Percentiles rank a stretch among this genome's conserved stretches.
phyloP scores from a whole-genome alignment of 1,140 invertebrate genomes.

The Pseudomyrmex flavicornis region DNA sequence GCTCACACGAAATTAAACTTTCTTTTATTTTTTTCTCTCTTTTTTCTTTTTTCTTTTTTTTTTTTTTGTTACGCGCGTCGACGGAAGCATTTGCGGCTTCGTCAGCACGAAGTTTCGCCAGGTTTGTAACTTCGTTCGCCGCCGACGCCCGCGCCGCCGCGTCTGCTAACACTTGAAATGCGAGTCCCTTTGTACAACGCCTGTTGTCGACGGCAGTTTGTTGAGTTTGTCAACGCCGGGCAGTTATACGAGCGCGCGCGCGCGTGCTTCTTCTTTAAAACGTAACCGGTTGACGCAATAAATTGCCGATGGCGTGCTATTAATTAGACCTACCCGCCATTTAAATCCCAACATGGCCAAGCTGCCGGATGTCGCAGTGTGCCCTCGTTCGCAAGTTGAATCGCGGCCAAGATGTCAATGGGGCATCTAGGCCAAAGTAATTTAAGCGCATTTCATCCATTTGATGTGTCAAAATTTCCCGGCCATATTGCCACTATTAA shows the following conservation, averaged over 20 bases:
- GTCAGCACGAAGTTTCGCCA: conserved; percentile 37
- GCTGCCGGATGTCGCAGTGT: conserved; percentile 37
- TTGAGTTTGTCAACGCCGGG: conserved; percentile 38
- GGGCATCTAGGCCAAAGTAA: conserved; percentile 67
- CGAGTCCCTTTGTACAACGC: conserved; percentile 7
- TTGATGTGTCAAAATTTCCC: conserved; percentile 48
- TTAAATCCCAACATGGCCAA: conserved; percentile 55
- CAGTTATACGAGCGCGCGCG: background rate
- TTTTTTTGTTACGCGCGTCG: conserved; percentile 33
- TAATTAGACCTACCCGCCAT: conserved; percentile 59
- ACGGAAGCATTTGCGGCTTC: conserved; percentile 56
- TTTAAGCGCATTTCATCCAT: conserved; percentile 63
- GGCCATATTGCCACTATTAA: conserved; percentile 8
- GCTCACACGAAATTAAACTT: conserved; percentile 45
- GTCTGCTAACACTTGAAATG: conserved; percentile 35
- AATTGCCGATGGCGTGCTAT: conserved; percentile 62
- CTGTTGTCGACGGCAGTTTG: conserved; percentile 41
- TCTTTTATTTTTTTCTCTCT: conserved; percentile 52
- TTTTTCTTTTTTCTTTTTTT: conserved; percentile 42
- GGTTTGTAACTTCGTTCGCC: conserved; percentile 43
- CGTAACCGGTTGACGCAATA: conserved; percentile 53
- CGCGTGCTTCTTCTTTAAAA: conserved; percentile 15
- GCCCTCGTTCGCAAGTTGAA: conserved; percentile 61
- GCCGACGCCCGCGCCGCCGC: background rate
- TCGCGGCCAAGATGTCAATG: conserved; percentile 64